These are phyloP conservation scores for Otocyon megalotis DNA, from an alignment of 2,113 vertebrate genomes.

Conservation along the genomic window DNA sequence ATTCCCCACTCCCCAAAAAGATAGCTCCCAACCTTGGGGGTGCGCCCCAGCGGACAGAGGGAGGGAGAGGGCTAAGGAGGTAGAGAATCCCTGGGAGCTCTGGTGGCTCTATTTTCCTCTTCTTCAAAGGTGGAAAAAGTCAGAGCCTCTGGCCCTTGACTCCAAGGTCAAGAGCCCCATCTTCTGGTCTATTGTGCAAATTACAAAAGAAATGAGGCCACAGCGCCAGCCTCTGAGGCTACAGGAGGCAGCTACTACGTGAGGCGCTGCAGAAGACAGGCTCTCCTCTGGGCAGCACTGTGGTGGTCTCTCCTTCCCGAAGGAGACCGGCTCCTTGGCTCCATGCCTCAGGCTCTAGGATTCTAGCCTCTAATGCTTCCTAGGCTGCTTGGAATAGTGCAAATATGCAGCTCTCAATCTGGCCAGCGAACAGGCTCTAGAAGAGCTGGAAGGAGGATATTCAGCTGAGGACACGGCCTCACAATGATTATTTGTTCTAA, in stretches of 20 bases:
- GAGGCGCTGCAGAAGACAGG: neutral
- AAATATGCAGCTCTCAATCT: neutral
- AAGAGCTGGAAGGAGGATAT: neutral
- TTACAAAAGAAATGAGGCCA: conserved; percentile 65
- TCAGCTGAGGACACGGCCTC: neutral
- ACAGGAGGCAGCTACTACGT: neutral
- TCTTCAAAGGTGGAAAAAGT: neutral
- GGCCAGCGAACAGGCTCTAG: neutral
- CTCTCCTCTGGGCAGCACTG: neutral
- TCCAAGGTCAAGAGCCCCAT: conserved; percentile 78
- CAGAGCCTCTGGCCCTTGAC: conserved; percentile 49
- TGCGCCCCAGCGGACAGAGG: neutral
- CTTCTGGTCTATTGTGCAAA: conserved; percentile 72
- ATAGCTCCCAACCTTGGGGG: neutral
- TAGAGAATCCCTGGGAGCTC: neutral
- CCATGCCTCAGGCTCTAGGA: neutral
- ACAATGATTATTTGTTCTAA: conserved; percentile 29
- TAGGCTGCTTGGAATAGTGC: neutral
- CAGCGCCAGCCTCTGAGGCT: neutral
- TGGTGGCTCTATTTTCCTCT: neutral
- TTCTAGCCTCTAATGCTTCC: neutral
- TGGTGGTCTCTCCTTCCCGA: neutral
- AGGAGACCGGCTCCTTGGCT: neutral
- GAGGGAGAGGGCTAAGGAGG: neutral
- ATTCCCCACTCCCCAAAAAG: neutral